Conservation (phyloP, 2,888 invertebrate genomes). For the Drosophila cyrtoloma region DNA sequence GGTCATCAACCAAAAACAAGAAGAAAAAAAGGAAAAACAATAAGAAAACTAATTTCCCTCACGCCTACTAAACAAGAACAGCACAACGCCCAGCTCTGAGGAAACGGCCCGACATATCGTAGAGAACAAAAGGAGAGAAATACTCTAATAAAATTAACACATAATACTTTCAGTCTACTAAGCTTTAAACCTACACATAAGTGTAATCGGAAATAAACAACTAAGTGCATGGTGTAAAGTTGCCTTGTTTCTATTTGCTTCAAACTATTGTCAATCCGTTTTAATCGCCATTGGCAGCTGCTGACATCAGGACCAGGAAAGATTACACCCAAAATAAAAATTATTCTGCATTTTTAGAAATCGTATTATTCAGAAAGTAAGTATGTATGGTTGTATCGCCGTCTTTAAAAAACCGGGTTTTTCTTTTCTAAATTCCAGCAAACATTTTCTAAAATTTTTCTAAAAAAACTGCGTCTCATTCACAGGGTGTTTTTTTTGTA, state of each 20-base stretch:
- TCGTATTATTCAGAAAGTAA: background rate
- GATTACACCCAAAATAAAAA: background rate
- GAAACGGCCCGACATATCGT: background rate
- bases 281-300: background rate
- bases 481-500: no score
- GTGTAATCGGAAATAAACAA: background rate
- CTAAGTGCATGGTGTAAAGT: background rate
- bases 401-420: background rate
- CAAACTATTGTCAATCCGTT: background rate
- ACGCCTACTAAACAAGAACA: conserved; percentile 33
- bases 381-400: background rate
- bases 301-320: background rate
- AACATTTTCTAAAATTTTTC: no score
- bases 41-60: conserved; percentile 64
- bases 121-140: background rate
- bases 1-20: conserved; percentile 11
- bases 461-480: no score
- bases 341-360: background rate
- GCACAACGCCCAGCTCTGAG: background rate
- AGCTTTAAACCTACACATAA: background rate
- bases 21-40: conserved; percentile 8
- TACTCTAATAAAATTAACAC: background rate
- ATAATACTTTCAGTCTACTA: background rate
- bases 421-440: no score
- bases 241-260: background rate